Percentiles rank a stretch among this genome's conserved stretches.
phyloP scores from a whole-genome alignment of 1,140 invertebrate genomes.

The Agraylea sexmaculata region DNA sequence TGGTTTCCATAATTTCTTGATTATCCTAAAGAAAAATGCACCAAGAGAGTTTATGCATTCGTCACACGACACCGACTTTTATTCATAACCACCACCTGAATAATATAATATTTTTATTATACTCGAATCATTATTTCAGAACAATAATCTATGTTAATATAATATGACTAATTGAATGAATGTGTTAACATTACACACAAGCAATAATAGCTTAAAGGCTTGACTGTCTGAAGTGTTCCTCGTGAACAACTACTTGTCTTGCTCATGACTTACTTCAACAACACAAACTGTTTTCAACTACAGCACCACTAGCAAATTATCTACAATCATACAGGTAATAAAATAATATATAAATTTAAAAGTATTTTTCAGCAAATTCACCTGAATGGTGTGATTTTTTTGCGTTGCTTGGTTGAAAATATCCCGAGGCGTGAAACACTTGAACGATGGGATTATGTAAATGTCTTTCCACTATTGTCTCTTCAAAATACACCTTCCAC shows the following conservation, averaged over 20 bases:
- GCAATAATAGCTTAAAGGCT: too few species aligned
- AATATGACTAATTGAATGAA: too few species aligned
- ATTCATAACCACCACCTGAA: too few species aligned
- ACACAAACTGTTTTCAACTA: not conserved
- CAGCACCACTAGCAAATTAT: not conserved
- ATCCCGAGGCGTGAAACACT: not conserved
- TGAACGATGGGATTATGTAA: constrained; percentile 11
- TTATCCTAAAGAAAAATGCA: too few species aligned
- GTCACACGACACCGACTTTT: too few species aligned
- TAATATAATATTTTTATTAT: too few species aligned
- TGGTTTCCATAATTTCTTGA: too few species aligned
- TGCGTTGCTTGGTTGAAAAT: not conserved
- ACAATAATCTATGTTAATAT: too few species aligned
- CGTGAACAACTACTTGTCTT: constrained; percentile 2
- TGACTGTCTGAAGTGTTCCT: not conserved
- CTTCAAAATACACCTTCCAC: constrained; percentile 5
- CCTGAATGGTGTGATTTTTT: not conserved
- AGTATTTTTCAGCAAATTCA: not conserved
- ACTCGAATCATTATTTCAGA: too few species aligned
- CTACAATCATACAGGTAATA: not conserved
- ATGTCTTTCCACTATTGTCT: constrained; percentile 11
- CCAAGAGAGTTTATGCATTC: too few species aligned
- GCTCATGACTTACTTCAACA: constrained; percentile 1
- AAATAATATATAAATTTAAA: not conserved
- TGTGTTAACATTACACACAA: too few species aligned